A percentile compares a stretch with the other conserved stretches of the same genome.
Evolutionary conservation across 2,888 invertebrate species (phyloP).

Genomic region (Phytoseiulus persimilis): DNA sequence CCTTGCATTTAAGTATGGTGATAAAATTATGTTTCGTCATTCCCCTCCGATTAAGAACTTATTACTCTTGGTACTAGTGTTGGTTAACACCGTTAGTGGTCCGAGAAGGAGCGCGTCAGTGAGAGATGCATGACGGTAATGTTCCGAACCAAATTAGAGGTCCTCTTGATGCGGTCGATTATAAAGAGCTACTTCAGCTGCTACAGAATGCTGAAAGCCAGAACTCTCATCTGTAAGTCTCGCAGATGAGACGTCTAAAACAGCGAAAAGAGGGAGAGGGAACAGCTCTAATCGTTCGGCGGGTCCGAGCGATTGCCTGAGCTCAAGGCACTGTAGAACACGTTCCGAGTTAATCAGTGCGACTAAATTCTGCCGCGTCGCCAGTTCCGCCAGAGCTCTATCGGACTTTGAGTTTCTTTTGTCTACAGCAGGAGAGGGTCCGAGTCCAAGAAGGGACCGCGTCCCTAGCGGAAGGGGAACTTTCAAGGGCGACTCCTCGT

Average conservation of each 20-base stretch:
- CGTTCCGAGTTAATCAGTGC: not conserved
- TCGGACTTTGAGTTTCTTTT: not conserved
- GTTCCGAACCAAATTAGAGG: not conserved
- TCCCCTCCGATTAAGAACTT: no score
- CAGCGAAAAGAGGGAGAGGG: not conserved
- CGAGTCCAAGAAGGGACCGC: no score
- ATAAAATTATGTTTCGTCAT: no score
- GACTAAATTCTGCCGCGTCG: not conserved
- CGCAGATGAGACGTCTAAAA: not conserved
- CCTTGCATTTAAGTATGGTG: no score
- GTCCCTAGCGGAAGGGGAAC: no score
- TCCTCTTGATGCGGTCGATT: not conserved
- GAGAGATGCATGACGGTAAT: not conserved
- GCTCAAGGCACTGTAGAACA: not conserved
- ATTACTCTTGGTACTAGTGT: no score
- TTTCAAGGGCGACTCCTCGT: no score
- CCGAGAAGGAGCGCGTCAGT: not conserved
- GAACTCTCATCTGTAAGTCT: not conserved
- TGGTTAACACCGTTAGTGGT: no score
- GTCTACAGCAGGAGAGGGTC: no score
- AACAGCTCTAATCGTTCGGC: not conserved
- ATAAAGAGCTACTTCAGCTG: not conserved
- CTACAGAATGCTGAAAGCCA: no score
- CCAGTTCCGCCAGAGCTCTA: not conserved
- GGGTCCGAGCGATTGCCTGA: not conserved